Evolutionary conservation across 2,113 vertebrate species (phyloP), one percentile per base, ranked within the genome.

Genomic region (Aspidoscelis tigris): DNA sequence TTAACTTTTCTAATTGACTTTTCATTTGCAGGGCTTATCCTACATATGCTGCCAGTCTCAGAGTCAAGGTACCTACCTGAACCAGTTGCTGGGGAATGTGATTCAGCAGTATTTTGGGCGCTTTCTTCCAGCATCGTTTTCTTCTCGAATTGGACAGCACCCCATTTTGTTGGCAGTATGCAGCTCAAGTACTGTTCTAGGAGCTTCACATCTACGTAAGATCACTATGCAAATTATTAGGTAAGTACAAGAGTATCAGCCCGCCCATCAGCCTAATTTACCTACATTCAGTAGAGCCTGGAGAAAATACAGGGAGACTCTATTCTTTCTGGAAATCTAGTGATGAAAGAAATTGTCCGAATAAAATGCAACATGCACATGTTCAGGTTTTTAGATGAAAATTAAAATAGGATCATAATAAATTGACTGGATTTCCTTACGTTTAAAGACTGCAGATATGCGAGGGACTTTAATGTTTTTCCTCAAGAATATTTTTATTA

Each of bases 61-160:
- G 88, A 96, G 93, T 1, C 96, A 98, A 92, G 96, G 95, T 7
- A 91, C 94, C 43, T 97, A 98, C 93, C 93, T 99, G 90, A 98
- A 97, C 92, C 97, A 99, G 50, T 96, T 98, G 89, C 96, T 99
- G 26, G 95, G 95, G 77, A 97, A 91, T 73, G 96, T 98, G 39
- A 94, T 96, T 88, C 94, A 89, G 16, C 97, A 98, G 44, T 99
- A 99, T 87, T 96, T 99, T 84, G 96, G 97, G n/a, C 96, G 98
- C 7, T 99, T 99, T 91, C 97, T 99, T 64, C 97, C 97, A 14
- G 83, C 96, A 26, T 94, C 97, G 0, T 92, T 94, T 1, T 22
- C 20, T 1, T 90, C 90, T 21, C 70, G 88, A 75, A 82, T 95
- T 0, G 93, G 95, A 64, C 98, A 97, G 85, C 98, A 99, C 90